Base-by-base conservation (phyloP, 2,797 vertebrate genomes). In the Menidia menidia region DNA sequence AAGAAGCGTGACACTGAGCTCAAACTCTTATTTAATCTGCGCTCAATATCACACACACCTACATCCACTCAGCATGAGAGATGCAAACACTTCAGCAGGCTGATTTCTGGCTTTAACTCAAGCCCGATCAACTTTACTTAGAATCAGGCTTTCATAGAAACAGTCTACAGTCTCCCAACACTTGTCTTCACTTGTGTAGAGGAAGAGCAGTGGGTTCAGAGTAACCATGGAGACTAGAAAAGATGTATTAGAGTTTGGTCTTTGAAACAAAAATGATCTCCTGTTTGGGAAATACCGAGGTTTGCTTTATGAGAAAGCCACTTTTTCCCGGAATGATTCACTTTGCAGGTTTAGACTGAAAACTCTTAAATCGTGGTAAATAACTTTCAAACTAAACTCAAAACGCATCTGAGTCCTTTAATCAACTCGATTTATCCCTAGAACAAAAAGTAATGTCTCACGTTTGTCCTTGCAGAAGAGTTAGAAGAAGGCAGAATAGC, bases 221-320 rank as follows among this genome's bases (percentile, higher is more conserved):
- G 87, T 89, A 82, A 74, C 84, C 87, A 89, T 87, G 86, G 88
- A 89, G 78, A 92, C 87, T 44, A 53, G 71, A 57, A 57, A 45
- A n/a, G 32, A 77, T 77, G 16, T 67, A 47, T 8, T 62, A 44
- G 43, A 75, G 54, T 71, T 71, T 60, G 35, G 12, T 57, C 4
- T 31, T 31, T 60, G 60, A 56, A 62, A 64, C 32, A 55, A 44
- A 64, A 32, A 52, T 67, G 4, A 39, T 41, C 51, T 55, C 39
- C 47, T 60, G 57, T 2, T 42, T 51, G 2, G 39, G 39, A 43
- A 60, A 52, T 47, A 41, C 3, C 6, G 19, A 7, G 25, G 18
- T 11, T 64, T 7, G 0, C 6, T 31, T 47, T 18, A 41, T 35
- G 53, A 35, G 50, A 48, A 53, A 33, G 15, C 2, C 7, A 65